A percentile compares a stretch with the other conserved stretches of the same genome.
phyloP scores from a whole-genome alignment of 2,888 invertebrate genomes.

The Stenotaenia linearis region DNA sequence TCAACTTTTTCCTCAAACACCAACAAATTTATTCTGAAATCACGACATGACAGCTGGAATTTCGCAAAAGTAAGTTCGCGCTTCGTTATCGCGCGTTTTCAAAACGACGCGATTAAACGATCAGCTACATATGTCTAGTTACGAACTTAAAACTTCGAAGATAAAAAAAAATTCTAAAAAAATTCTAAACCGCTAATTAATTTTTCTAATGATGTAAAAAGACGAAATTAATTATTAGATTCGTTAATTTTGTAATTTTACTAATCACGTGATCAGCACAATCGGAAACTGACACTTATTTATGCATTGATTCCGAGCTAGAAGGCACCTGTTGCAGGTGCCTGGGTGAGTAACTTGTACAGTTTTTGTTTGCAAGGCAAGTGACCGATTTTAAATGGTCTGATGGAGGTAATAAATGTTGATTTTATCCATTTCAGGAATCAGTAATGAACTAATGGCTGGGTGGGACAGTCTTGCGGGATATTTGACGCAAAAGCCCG shows the following conservation, averaged over 20 bases:
- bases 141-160: not conserved
- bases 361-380: not conserved
- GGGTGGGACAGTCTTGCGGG: constrained; percentile 34
- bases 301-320: not conserved
- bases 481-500: constrained; percentile 32
- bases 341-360: not conserved
- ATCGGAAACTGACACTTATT: not conserved
- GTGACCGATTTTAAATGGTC: not conserved
- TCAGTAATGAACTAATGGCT: constrained; percentile 20
- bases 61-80: not conserved
- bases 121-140: not conserved
- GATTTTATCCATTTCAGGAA: not conserved
- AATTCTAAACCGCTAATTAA: not conserved
- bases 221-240: not conserved
- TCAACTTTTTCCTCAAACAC: not conserved
- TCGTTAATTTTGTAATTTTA: not conserved
- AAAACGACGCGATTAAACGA: not conserved
- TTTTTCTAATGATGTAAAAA: too few species aligned
- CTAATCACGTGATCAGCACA: not conserved
- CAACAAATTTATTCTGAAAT: not conserved
- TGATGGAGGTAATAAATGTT: not conserved
- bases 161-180: not conserved
- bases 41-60: not conserved
- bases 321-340: not conserved
- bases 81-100: too few species aligned